Conservation (phyloP, 1,140 invertebrate genomes). For the Orius insidiosus region DNA sequence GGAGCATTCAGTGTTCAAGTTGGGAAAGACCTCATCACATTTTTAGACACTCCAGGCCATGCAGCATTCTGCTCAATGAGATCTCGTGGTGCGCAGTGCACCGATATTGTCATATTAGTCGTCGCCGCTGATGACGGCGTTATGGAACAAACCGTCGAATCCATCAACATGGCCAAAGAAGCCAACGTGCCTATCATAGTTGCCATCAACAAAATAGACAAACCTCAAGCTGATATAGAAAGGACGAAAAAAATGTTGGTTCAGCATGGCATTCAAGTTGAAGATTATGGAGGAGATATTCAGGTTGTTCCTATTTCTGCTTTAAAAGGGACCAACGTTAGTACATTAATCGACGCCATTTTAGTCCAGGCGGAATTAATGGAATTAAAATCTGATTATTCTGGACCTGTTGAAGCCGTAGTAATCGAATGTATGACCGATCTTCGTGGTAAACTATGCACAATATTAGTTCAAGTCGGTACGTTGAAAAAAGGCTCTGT, state of each 20-base stretch:
- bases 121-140: conserved; percentile 98
- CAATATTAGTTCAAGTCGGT: conserved; percentile 75
- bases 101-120: conserved; percentile 91
- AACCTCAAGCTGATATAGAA: conserved; percentile 65
- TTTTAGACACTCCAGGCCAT: conserved; percentile 99
- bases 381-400: conserved; percentile 63
- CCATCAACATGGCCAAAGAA: conserved; percentile 54
- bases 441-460: conserved; percentile 65
- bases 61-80: conserved; percentile 89
- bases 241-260: conserved; percentile 54
- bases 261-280: conserved; percentile 62
- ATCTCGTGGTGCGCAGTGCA: conserved; percentile 73
- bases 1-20: conserved; percentile 77
- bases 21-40: conserved; percentile 57
- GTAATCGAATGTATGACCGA: conserved; percentile 76
- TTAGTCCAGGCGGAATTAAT: conserved; percentile 74
- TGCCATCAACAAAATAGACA: conserved; percentile 99
- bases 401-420: conserved; percentile 70
- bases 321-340: conserved; percentile 62
- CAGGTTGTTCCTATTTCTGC: conserved; percentile 88
- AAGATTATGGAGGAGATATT: conserved; percentile 81
- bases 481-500: conserved; percentile 64
- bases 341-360: conserved; percentile 67
- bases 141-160: conserved; percentile 89
- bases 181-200: conserved; percentile 86